A percentile compares a stretch with the other conserved stretches of the same genome.
phyloP scores from a whole-genome alignment of 2,888 invertebrate genomes.

The Acrobasis suavella region DNA sequence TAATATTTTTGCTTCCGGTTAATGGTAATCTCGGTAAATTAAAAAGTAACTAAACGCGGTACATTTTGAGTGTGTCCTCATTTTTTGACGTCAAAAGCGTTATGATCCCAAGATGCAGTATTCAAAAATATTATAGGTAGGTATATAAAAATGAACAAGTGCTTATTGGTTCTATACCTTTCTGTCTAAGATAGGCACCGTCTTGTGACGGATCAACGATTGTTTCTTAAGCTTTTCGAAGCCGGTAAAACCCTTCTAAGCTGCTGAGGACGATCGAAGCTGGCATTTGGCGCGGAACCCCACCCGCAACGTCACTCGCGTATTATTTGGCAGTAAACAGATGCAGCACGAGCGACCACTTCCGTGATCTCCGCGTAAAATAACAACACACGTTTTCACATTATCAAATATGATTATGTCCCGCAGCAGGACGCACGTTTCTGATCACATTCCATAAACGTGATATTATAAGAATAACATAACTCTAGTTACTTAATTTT shows the following conservation, averaged over 20 bases:
- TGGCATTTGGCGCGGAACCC: slow-evolving; percentile 11
- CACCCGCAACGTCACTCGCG: not conserved
- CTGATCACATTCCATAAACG: not conserved
- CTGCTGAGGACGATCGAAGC: not conserved
- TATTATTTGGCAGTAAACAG: slow-evolving; percentile 9
- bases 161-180: no score
- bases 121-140: no score
- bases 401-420: slow-evolving; percentile 10
- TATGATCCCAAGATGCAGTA: no score
- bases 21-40: no score
- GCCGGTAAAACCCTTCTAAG: not conserved
- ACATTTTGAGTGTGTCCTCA: no score
- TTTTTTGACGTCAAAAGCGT: no score
- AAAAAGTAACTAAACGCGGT: no score
- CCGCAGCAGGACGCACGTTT: slow-evolving; percentile 1
- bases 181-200: no score
- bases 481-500: not conserved
- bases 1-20: not conserved
- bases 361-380: slow-evolving; percentile 5
- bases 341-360: slow-evolving; percentile 7
- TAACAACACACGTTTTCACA: slow-evolving; percentile 9
- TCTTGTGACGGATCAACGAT: no score
- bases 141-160: no score
- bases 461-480: not conserved
- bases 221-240: no score